Percentiles rank a stretch among this genome's conserved stretches.
phyloP scores from a whole-genome alignment of 1,140 invertebrate genomes.

The Drosophila lowei region DNA sequence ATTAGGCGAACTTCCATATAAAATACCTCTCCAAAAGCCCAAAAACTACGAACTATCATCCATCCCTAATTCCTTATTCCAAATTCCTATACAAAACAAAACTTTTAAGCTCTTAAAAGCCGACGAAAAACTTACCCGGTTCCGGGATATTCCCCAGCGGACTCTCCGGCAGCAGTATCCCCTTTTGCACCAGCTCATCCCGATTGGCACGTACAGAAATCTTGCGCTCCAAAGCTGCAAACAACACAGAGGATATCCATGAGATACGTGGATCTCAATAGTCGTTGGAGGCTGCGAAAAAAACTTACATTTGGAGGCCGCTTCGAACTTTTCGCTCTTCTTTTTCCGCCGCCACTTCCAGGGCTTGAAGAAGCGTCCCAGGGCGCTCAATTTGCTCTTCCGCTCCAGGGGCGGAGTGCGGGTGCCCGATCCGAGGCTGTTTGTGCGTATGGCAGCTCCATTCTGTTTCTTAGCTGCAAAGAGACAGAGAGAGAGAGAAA shows the following conservation, averaged over 20 bases:
- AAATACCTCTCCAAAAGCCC: too few relatives aligned
- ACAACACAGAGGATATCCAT: background rate
- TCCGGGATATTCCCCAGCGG: slow-evolving; percentile 91
- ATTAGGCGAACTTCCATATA: too few relatives aligned
- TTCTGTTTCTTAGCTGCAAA: slow-evolving; percentile 96
- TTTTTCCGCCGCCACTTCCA: slow-evolving; percentile 99
- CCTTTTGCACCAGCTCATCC: slow-evolving; percentile 98
- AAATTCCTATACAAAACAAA: too few relatives aligned
- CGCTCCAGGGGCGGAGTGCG: slow-evolving; percentile 92
- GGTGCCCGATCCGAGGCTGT: slow-evolving; percentile 91
- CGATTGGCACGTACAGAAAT: slow-evolving; percentile 98
- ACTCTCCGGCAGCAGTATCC: slow-evolving; percentile 95
- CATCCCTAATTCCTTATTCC: too few relatives aligned
- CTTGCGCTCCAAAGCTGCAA: slow-evolving; percentile 96
- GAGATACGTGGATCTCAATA: background rate
- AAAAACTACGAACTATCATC: too few relatives aligned
- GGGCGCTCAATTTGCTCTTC: slow-evolving; percentile 96
- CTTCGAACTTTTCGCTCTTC: slow-evolving; percentile 98
- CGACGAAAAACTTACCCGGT: slow-evolving; percentile 86
- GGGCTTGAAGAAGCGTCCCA: slow-evolving; percentile 97
- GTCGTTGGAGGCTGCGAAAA: background rate
- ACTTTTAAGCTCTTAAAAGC: too few relatives aligned
- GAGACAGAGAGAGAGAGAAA: slow-evolving; percentile 23
- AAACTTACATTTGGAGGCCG: slow-evolving; percentile 95
- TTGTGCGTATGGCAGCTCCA: slow-evolving; percentile 93